Base-by-base conservation (phyloP, 2,888 invertebrate species). In the Scaptomyza flava region DNA sequence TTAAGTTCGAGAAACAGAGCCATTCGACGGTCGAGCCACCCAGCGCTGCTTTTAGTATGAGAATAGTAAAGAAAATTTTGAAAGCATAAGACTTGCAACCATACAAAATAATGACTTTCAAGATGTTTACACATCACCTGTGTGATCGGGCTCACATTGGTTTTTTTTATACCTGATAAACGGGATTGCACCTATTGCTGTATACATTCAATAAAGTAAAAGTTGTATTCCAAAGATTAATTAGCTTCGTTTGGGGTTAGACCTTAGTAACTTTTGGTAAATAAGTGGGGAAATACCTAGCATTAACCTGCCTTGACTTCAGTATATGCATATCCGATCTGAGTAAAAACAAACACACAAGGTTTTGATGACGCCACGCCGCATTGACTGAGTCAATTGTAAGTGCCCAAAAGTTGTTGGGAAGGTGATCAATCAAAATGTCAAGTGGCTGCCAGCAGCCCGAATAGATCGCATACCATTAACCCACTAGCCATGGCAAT, bases 391-490 rank as follows among this genome's bases (percentile, higher is more conserved):
- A 12, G 34, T 11, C 11, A 31, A 34, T 38, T 14, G 38, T n/a
- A 31, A 38, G 36, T 31, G 27, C 12, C 30, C 46, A 46, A 30
- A 12, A 20, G 27, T 36, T 54, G 51, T 61, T 48, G 36, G 68
- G 52, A 59, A 46, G 73, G 59, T 63, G 46, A 72, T 72, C 72
- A 72, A 72, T 72, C 72, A 71, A 56, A 42, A 54, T 54, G 50
- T 45, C 71, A 42, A 68, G 20, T 30, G 68, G 42, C 20, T 52
- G 72, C 56, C 72, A 62, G 68, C 62, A 72, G 54, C 73, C 68
- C 73, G 72, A 72, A 72, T 57, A 73, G 73, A 62, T 47, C 64
- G 45, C 59, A 72, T 72, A 46, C 68, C 64, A 73, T 73, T 68
- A 73, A 64, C 64, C 68, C 69, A 73, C 64, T 64, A 46, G 34